Base-by-base conservation (phyloP, 2,113 vertebrate genomes). In the Pteropus alecto region DNA sequence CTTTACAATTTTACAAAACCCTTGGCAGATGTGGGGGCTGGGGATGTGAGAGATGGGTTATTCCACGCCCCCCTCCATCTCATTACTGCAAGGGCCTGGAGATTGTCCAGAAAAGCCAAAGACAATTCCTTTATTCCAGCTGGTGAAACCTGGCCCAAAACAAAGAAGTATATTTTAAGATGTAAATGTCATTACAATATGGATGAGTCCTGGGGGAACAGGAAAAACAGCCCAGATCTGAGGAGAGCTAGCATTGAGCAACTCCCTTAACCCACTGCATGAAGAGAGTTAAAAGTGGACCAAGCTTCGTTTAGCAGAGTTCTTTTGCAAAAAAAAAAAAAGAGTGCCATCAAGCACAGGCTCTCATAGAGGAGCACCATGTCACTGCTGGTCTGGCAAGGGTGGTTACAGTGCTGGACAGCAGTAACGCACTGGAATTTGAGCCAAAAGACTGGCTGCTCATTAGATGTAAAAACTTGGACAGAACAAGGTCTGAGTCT, bases 31-130 rank as follows among this genome's bases (percentile, higher is more conserved):
- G 93, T 87, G 78, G 96, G 96, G 96, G 97, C 95, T 84, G 97
- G 87, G 60, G 97, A 97, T 90, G 51, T 97, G 92, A 88, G 86
- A 97, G 90, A 82, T 93, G 95, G 95, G 92, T n/a, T 82, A 73
- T 84, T 94, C 92, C 61, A 84, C 92, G 89, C 46, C 65, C 54
- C 43, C n/a, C 87, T 95, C 81, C n/a, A 43, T 95, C 96, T 77
- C 89, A 61, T 95, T 94, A 85, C 48, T 97, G 95, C 85, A 87
- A 82, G 97, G 96, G 97, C 83, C 84, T 98, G 98, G 97, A 98
- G 3, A 22, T 51, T 12, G 71, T 98, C 98, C 98, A 98, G 97
- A 74, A 43, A 90, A 98, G 97, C 97, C 97, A 98, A 91, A 98
- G 97, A 92, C 61, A 93, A 84, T 97, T 94, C 85, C 95, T 98